Conservation (phyloP, 1,140 invertebrate genomes). For the Diachasmimorpha longicaudata region DNA sequence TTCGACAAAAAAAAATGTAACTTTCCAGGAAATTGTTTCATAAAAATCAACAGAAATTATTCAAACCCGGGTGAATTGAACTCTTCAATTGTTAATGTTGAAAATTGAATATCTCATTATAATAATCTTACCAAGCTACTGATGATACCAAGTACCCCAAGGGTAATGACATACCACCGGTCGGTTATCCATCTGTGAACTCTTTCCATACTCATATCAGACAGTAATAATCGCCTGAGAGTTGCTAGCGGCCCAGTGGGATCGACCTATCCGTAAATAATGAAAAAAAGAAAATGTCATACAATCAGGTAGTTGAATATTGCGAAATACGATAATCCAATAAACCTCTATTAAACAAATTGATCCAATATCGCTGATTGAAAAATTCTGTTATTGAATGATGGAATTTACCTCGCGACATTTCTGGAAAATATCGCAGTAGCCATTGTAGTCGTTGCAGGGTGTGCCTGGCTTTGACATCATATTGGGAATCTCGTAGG, state of each 20-base stretch:
- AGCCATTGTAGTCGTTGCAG: slow-evolving; percentile 98
- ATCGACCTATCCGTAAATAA: slow-evolving; percentile 72
- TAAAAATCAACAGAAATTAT: too few relatives aligned
- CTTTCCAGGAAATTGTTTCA: too few relatives aligned
- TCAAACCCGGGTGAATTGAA: too few relatives aligned
- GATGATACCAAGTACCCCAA: slow-evolving; percentile 76
- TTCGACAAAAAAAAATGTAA: too few relatives aligned
- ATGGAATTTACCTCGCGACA: slow-evolving; percentile 77
- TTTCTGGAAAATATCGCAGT: slow-evolving; percentile 98
- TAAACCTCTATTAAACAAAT: neutral
- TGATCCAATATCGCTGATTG: neutral
- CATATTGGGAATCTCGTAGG: slow-evolving; percentile 90
- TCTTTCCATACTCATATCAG: slow-evolving; percentile 86
- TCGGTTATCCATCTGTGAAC: slow-evolving; percentile 84
- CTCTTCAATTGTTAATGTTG: too few relatives aligned
- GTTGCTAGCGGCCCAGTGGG: slow-evolving; percentile 91
- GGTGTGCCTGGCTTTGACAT: slow-evolving; percentile 92
- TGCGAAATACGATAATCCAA: too few relatives aligned
- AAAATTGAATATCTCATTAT: neutral
- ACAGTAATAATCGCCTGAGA: slow-evolving; percentile 82
- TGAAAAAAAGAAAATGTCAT: neutral
- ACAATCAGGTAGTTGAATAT: too few relatives aligned
- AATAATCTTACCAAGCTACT: slow-evolving; percentile 19
- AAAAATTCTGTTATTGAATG: too few relatives aligned
- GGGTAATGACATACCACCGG: slow-evolving; percentile 83